phyloP scores from a whole-genome alignment of 2,797 vertebrate genomes.

The Sciaenops ocellatus region DNA sequence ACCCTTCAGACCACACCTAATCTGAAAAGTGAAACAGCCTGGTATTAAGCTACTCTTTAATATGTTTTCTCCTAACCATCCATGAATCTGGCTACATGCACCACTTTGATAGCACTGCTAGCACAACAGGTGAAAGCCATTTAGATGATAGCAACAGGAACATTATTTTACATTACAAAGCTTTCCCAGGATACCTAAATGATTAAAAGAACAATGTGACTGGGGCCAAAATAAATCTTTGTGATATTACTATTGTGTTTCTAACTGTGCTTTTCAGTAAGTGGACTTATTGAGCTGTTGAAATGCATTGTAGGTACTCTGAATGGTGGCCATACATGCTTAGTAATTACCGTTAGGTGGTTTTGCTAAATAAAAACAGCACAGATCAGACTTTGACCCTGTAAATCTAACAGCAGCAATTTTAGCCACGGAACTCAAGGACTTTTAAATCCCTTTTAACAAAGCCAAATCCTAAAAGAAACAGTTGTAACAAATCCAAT shows the following conservation, averaged over 20 bases:
- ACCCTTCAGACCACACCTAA: neutral
- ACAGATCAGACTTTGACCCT: conserved; percentile 36
- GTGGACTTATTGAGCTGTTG: conserved; percentile 13
- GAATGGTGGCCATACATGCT: conserved; percentile 31
- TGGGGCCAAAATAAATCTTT: neutral
- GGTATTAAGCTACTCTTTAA: neutral
- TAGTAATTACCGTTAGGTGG: conserved; percentile 51
- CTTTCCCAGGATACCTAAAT: no score
- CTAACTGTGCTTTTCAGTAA: neutral
- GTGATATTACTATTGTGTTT: neutral
- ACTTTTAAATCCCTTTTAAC: conserved; percentile 48
- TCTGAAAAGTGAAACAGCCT: neutral
- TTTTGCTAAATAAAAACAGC: conserved; percentile 59
- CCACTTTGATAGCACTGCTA: neutral
- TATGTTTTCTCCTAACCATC: neutral
- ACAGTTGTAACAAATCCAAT: conserved; percentile 32
- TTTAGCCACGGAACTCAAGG: conserved; percentile 22
- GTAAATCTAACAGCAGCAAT: conserved; percentile 44
- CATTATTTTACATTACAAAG: neutral
- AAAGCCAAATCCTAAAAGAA: conserved; percentile 35
- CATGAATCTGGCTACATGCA: neutral
- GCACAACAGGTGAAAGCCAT: neutral
- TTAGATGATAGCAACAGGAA: neutral
- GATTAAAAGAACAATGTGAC: neutral
- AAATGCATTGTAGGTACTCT: conserved; percentile 42